Base-by-base conservation (phyloP, 2,888 invertebrate genomes). In the Drosophila kuntzei region DNA sequence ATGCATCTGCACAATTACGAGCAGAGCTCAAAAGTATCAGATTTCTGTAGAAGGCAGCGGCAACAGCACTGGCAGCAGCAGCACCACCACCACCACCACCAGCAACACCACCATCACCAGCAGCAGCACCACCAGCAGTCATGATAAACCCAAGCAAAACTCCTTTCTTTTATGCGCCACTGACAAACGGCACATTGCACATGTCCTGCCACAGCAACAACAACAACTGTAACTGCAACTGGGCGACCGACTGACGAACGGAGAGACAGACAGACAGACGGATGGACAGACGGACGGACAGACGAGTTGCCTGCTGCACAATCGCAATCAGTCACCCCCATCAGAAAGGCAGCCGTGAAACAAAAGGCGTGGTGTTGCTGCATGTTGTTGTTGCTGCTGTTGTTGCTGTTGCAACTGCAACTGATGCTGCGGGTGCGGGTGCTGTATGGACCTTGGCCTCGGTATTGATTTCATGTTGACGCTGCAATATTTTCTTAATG, bases 151-250 rank as follows among this genome's bases (percentile, higher is more conserved):
- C 69, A 71, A 74, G 70, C 78, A 78, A 74, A 85, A 85, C 85
- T 85, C 85, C 85, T 85, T 85, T 85, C 89, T 87, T 88, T 85
- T 80, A 86, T 83, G 87, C 89, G 87, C 87, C 87, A 87, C 87
- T 86, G 87, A 88, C 86, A 85, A 86, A 86, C 89, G 87, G 89
- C 73, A 85, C 87, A 89, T 87, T 85, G 89, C 85, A 85, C 87
- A 85, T 85, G 85, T 85, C 89, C 87, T 79, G 80, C 55, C 55
- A 62, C 58, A 57, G 22, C 53, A 53, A 14, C 44, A 61, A 9
- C 37, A n/a, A 22, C 25, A 63, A 39, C 63, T 47, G 54, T 36
- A 65, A 53, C 65, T 53, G 67, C 37, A 49, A 63, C 57, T 64
- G 39, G 20, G 39, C 5, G 39, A 39, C 46, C 36, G 53, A 62